A percentile compares a stretch with the other conserved stretches of the same genome.
These are phyloP conservation scores for Halictus rubicundus DNA, from an alignment of 1,140 invertebrate species.

Conservation along the genomic window DNA sequence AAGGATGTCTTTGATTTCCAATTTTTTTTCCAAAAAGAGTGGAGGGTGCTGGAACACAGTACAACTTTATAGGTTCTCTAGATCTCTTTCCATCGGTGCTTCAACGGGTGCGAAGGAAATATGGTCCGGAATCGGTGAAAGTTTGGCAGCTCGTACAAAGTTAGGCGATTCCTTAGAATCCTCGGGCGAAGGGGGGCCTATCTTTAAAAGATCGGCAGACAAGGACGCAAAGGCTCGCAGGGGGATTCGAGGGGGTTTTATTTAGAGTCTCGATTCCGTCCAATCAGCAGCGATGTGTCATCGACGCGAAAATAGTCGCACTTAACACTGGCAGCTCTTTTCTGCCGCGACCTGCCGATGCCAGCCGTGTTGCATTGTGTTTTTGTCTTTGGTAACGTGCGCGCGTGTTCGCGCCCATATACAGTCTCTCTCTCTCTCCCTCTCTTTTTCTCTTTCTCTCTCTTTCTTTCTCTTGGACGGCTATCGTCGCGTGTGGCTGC, in stretches of 20 bases:
- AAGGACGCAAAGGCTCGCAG: not conserved
- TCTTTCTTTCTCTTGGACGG: too few relatives aligned
- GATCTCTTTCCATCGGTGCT: too few relatives aligned
- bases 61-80: too few relatives aligned
- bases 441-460: too few relatives aligned
- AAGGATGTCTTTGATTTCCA: too few relatives aligned
- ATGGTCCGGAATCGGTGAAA: not conserved
- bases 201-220: conserved; percentile 2
- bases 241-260: conserved; percentile 55
- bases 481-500: conserved; percentile 31
- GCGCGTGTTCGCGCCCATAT: conserved; percentile 20
- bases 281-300: conserved; percentile 73
- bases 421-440: not conserved
- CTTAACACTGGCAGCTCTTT: conserved; percentile 66
- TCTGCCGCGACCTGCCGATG: conserved; percentile 69
- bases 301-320: conserved; percentile 71
- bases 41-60: too few relatives aligned
- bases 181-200: not conserved
- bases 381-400: conserved; percentile 28
- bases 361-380: conserved; percentile 55
- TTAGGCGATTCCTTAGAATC: not conserved
- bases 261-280: conserved; percentile 65
- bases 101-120: too few relatives aligned
- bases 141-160: not conserved
- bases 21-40: too few relatives aligned